These are phyloP conservation scores for Beaufortia kweichowensis DNA, from an alignment of 2,113 vertebrate species.

Conservation along the genomic window DNA sequence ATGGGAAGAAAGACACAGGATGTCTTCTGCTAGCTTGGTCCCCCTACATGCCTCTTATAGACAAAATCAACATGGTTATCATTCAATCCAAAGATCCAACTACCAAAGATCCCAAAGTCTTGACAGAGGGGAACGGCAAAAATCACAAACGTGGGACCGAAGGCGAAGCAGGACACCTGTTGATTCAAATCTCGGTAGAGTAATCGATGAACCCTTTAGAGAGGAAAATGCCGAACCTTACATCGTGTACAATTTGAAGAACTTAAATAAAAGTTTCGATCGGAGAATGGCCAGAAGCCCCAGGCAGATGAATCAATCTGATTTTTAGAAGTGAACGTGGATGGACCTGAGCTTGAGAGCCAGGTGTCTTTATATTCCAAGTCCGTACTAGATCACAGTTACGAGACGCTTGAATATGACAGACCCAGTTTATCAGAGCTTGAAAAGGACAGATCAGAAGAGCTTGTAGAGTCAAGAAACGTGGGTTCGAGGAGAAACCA, in stretches of 20 bases:
- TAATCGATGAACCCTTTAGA: slow-evolving; percentile 19
- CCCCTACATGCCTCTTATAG: slow-evolving; percentile 21
- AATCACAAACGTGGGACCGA: slow-evolving; percentile 38
- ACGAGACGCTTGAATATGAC: slow-evolving; percentile 17
- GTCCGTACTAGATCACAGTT: slow-evolving; percentile 47
- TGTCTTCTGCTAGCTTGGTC: slow-evolving; percentile 57
- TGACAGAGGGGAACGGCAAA: slow-evolving; percentile 51
- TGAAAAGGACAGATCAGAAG: background rate
- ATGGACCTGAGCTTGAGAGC: slow-evolving; percentile 66
- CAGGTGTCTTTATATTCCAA: background rate
- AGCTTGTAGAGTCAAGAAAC: slow-evolving; percentile 17
- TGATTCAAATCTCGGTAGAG: slow-evolving; percentile 33
- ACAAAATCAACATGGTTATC: slow-evolving; percentile 39
- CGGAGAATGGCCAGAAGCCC: background rate
- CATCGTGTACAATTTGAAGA: slow-evolving; percentile 10
- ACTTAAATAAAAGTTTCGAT: background rate
- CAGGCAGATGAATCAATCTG: slow-evolving; percentile 26
- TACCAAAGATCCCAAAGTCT: slow-evolving; percentile 57
- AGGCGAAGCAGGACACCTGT: slow-evolving; percentile 41
- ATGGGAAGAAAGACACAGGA: slow-evolving; percentile 58
- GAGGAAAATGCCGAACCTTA: slow-evolving; percentile 7
- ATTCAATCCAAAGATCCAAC: slow-evolving; percentile 53
- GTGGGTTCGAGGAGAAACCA: background rate
- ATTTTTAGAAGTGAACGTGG: slow-evolving; percentile 76
- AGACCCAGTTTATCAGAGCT: slow-evolving; percentile 36